Base-by-base conservation (phyloP, 2,797 vertebrate genomes). In the Emydoidea blandingii region DNA sequence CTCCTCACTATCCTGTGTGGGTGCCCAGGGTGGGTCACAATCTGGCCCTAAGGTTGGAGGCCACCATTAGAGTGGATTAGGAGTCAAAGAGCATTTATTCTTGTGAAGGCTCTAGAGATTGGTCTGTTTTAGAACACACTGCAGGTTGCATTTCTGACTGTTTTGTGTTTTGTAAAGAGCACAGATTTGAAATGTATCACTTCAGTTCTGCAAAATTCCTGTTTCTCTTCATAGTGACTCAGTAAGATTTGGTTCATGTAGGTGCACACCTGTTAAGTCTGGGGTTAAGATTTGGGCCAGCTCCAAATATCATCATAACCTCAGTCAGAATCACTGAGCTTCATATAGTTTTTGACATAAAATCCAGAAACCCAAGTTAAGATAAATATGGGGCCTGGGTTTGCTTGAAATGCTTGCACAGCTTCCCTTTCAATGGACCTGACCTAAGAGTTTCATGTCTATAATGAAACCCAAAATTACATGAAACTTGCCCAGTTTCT, bases 201-300 rank as follows among this genome's bases (percentile, higher is more conserved):
- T 83, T 4, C 31, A 85, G 19, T 0, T 0, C 14, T 89, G 56
- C 56, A 93, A 94, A 90, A 89, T 86, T 62, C 34, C 34, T 79
- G 83, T 91, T 92, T 83, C 52, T 91, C 92, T 86, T 94, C 83
- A 54, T 72, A 92, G 15, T 79, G 49, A 79, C 44, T 90, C 83
- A 89, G 7, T 12, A 92, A 91, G 44, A 93, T 94, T 92, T 62
- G 56, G 83, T 85, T 47, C 27, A 7, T 31, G 68, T 47, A 81
- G 47, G 12, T 41, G 57, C 91, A 92, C 79, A 91, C 90, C 79
- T 95, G 94, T 79, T 91, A 81, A 47, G 34, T 92, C 90, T 44
- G 68, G 21, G 4, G 23, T 95, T 95, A 91, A 83, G 44, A 78
- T 94, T 86, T 90, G 81, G 86, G 92, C 41, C 89, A 84, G 0